Conservation (phyloP, 2,888 invertebrate genomes). For the Xestia ashworthii region DNA sequence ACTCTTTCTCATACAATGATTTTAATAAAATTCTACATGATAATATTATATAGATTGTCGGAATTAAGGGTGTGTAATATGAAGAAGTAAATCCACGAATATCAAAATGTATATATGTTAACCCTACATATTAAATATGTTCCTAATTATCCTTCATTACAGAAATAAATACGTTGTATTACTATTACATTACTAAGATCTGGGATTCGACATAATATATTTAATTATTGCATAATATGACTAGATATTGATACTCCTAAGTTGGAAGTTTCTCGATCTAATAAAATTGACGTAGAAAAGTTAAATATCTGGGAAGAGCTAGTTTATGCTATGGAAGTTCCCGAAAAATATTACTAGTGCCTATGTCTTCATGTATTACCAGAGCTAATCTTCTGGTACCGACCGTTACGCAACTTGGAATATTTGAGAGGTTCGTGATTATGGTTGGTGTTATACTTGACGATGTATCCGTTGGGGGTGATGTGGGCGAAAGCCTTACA, state of each 20-base stretch:
- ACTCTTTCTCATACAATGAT: constrained; percentile 1
- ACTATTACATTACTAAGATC: constrained; percentile 3
- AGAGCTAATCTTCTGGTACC: constrained; percentile 33
- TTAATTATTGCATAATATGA: no score
- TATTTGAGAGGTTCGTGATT: constrained; percentile 67
- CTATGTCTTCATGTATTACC: neutral
- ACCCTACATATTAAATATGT: constrained; percentile 4
- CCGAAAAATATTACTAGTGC: neutral
- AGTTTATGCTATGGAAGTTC: neutral
- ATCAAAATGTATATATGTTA: constrained; percentile 15
- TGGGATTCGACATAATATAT: neutral
- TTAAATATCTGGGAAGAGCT: neutral
- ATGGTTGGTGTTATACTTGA: constrained; percentile 56
- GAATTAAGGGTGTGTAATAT: neutral
- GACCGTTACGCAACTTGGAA: constrained; percentile 47
- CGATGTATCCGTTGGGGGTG: constrained; percentile 51
- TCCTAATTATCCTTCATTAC: neutral
- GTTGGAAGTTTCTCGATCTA: neutral
- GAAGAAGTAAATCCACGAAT: constrained; percentile 6
- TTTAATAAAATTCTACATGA: constrained; percentile 15
- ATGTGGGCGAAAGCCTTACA: constrained; percentile 70
- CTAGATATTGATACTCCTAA: constrained; percentile 2
- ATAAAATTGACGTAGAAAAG: neutral
- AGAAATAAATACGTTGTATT: neutral
- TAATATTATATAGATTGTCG: neutral